Base-by-base conservation (phyloP, 2,888 invertebrate genomes). In the Zele albiditarsus region DNA sequence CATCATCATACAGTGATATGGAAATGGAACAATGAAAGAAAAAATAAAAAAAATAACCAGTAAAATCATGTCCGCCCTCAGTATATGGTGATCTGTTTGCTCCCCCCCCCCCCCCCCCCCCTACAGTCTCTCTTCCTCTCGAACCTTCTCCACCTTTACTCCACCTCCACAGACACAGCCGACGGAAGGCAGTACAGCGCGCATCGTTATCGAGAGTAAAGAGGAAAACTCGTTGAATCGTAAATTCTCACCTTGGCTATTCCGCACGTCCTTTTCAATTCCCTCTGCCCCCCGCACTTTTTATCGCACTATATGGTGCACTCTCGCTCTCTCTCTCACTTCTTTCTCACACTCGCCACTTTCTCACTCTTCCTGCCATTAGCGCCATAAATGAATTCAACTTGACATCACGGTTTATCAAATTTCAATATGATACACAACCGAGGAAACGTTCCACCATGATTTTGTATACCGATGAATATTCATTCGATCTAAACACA, bases 381-480 rank as follows among this genome's bases (percentile, higher is more conserved):
- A 81, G 78, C 71, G 80, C 78, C 82, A 84, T 81, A 83, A 83
- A 85, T 84, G 83, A 83, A 83, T 82, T 81, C 75, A 78, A 80
- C 79, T 23, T 74, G 81, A 81, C 82, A 82, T 80, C 76, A 33
- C 14, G 82, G 84, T 84, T 85, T 84, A 85, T 83, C 82, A 82
- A 78, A 53, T 74, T 70, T 70, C 28, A 71, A 71, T 65, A 70
- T 70, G 60, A 63, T 65, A 33, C 53, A 65, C 46, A 63, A 31
- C 49, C 33, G 27, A 63, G 82, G 82, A 84, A 83, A 81, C 81
- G 78, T 80, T 81, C 73, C 80, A 83, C 81, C 78, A 78, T 83
- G 84, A 86, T 86, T 85, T 85, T 83, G 77, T 80, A 80, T 75
- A 67, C 49, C 79, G 78, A 83, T 86, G 86, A 86, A 86, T 86